Evolutionary conservation across 2,113 vertebrate species (phyloP), one percentile per base, ranked within the genome.

Genomic region (Cricetomys ansorgei): DNA sequence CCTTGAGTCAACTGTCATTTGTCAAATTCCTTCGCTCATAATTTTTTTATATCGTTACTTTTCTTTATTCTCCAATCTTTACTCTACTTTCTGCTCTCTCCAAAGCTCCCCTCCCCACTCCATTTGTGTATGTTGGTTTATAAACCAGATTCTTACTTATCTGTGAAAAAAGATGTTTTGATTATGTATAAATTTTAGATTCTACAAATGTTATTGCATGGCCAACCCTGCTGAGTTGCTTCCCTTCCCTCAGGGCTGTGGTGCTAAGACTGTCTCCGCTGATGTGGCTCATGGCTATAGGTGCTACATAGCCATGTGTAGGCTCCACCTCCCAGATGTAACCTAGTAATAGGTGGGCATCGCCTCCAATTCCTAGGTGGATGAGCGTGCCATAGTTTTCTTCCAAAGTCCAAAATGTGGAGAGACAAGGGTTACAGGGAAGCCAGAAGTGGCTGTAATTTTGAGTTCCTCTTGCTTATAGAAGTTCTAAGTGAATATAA

Each of bases 111-210:
- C 21, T 37, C 17, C 2, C 57, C 21, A n/a, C n/a, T n/a, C 45
- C 3, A 87, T 89, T 65, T 59, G 27, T 65, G 29, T 79, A 9
- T 70, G 80, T 90, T 69, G n/a, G 29, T 45, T 89, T 89, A 53
- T 87, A 80, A 89, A 55, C 13, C 25, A 81, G 8, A 83, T 55
- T 87, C 34, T 76, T 43, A 27, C 11, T 34, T 23, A 87, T 43
- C 21, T 91, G 92, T 97, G 48, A 59, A 88, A 75, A 21, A 92
- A 65, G 5, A 62, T 13, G 29, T 59, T 75, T 91, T 94, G 53
- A 73, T 75, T 45, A 76, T 7, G 29, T 50, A 27, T 94, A 29
- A 65, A 5, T 65, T 95, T 81, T 88, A n/a, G 40, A 57, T 73
- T 57, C 57, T 3, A 55, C 23, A 73, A 76, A 85, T 29, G 45